Evolutionary conservation across 2,888 invertebrate genomes (phyloP).

Genomic region (Drosophila cracens): DNA sequence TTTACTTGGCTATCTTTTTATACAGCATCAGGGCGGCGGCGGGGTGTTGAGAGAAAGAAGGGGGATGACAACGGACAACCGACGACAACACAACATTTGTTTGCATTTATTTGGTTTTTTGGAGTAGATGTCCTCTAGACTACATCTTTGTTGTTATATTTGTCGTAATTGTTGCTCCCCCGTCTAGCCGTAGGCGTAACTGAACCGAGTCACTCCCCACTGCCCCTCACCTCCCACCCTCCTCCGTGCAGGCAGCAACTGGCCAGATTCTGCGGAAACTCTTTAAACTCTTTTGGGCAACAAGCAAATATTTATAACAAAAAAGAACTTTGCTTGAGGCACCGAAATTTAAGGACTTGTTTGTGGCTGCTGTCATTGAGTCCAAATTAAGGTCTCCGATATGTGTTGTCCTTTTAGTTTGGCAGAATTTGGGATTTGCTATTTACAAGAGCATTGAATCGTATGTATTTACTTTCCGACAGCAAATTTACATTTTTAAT

Average conservation of each 20-base stretch:
- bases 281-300: slow-evolving; percentile 1
- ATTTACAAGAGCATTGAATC: slow-evolving; percentile 3
- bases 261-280: slow-evolving; percentile 14
- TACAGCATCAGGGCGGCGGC: neutral
- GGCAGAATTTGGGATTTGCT: neutral
- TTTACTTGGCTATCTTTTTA: slow-evolving; percentile 21
- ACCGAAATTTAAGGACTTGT: neutral
- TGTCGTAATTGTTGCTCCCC: slow-evolving; percentile 10
- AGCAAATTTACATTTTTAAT: slow-evolving; percentile 18
- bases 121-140: slow-evolving; percentile 47
- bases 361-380: neutral
- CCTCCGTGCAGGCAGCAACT: neutral
- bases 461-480: slow-evolving; percentile 15
- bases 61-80: slow-evolving; percentile 20
- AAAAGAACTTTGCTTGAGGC: neutral
- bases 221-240: neutral
- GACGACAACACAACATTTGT: slow-evolving; percentile 65
- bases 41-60: neutral
- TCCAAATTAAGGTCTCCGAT: neutral
- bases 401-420: neutral
- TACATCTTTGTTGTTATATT: slow-evolving; percentile 26
- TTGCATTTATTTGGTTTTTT: slow-evolving; percentile 74
- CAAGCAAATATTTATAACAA: slow-evolving; percentile 16
- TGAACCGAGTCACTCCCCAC: slow-evolving; percentile 19
- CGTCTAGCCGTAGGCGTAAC: slow-evolving; percentile 51